Evolutionary conservation across 1,140 invertebrate genomes (phyloP), one percentile per base, ranked within the genome.

Genomic region (Lepidurus couesii): DNA sequence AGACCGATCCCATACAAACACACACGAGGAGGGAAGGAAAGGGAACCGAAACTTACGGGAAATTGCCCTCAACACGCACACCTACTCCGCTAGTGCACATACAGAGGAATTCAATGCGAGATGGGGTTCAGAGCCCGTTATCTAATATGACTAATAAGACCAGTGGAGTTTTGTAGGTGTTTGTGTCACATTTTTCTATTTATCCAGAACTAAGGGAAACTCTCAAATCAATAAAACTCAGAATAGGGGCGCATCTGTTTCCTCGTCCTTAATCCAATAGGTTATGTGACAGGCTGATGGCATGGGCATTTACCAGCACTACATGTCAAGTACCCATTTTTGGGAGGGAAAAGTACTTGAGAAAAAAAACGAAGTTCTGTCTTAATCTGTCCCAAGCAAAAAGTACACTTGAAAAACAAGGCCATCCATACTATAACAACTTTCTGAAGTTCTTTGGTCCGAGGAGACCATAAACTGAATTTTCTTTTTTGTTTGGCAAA

Each of bases 1-100:
- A 65, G n/a, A 65, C 53, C 53, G 53, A 65, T 21, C 53, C n/a
- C 53, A 65, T 65, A 65, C 53, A 65, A n/a, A n/a, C 53, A 65
- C n/a, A 7, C 8, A 21, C 16, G 53, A 4, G 16, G 34, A 34
- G 34, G 34, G 34, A 34, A 34, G 34, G 53, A 21, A 65, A 65
- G 53, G 21, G 21, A 65, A 65, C 53, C 53, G 6, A 16, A 16
- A 65, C 53, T 21, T 65, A 9, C 16, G 8, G 53, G 21, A 65
- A 65, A 65, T 65, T 65, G 8, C 53, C 16, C 21, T 21, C 16
- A 13, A 65, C 53, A 65, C 53, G 53, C 53, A 65, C 21, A 65
- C 53, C 53, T 65, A 65, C 53, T 65, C 53, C 16, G 53, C 53
- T 21, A 6, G 16, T 65, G 13, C 53, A 21, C 21, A 65, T 65